phyloP scores from a whole-genome alignment of 2,113 vertebrate species.

The Lophotis ruficrista region DNA sequence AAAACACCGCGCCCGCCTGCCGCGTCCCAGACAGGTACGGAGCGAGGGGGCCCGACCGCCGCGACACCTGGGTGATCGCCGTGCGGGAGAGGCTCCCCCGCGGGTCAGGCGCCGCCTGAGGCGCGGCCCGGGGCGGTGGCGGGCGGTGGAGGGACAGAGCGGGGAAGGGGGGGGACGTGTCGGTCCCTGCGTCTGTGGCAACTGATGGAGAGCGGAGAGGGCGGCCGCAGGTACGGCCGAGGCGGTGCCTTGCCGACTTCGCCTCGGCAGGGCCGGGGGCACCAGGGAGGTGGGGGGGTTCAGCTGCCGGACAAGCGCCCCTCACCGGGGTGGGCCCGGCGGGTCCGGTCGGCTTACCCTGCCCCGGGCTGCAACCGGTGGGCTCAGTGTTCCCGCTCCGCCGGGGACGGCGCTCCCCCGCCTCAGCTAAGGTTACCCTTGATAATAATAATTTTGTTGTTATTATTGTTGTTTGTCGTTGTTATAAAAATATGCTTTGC shows the following conservation, averaged over 20 bases:
- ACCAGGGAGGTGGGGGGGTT: too few relatives aligned
- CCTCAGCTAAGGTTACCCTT: neutral
- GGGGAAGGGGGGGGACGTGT: neutral
- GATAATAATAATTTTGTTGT: neutral
- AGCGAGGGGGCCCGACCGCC: neutral
- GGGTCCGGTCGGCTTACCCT: neutral
- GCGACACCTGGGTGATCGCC: neutral
- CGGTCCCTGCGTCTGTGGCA: neutral
- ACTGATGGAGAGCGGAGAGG: neutral
- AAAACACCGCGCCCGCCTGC: neutral
- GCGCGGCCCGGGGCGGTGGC: neutral
- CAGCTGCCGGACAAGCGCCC: neutral
- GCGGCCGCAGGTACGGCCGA: neutral
- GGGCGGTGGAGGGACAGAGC: neutral
- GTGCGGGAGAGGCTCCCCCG: neutral
- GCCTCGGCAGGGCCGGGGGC: neutral
- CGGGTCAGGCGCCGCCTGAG: neutral
- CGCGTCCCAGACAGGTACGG: conserved; percentile 18
- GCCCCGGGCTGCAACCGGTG: neutral
- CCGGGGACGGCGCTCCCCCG: neutral
- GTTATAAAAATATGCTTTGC: neutral
- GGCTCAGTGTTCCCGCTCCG: neutral
- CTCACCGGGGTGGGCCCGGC: neutral
- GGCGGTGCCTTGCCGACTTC: too few relatives aligned
- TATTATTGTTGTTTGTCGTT: neutral